Percentiles rank a stretch among this genome's conserved stretches.
These are phyloP conservation scores for Turnix velox DNA, from an alignment of 2,113 vertebrate genomes.

Conservation along the genomic window DNA sequence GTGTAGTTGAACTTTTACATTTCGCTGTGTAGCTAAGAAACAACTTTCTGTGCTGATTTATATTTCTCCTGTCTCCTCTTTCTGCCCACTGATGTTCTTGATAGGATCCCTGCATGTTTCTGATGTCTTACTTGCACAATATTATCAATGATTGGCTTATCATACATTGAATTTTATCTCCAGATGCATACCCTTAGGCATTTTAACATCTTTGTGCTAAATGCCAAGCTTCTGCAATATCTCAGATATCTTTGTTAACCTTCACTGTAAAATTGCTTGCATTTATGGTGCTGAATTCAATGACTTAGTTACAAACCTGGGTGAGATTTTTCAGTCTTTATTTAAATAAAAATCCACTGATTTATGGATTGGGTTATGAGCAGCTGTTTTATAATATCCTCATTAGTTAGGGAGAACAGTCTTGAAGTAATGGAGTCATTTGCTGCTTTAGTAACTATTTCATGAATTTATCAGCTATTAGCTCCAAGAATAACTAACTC, in stretches of 20 bases:
- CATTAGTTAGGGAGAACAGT: neutral
- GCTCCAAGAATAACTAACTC: conserved; percentile 11
- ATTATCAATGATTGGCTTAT: neutral
- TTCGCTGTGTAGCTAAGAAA: neutral
- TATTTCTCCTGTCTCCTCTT: neutral
- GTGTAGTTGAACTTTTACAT: neutral
- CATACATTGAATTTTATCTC: neutral
- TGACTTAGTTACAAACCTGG: neutral
- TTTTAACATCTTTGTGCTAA: neutral
- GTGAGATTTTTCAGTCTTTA: neutral
- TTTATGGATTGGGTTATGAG: neutral
- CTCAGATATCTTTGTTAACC: neutral
- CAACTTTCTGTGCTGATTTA: neutral
- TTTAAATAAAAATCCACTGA: neutral
- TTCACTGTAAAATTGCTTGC: neutral
- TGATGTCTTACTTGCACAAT: neutral
- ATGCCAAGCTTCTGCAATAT: neutral
- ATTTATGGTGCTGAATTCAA: neutral
- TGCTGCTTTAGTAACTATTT: conserved; percentile 15
- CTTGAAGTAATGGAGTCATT: neutral
- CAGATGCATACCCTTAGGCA: fast-evolving
- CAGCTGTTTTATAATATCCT: neutral
- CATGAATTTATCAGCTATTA: conserved; percentile 19
- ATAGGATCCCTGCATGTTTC: neutral
- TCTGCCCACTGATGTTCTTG: neutral